Percentiles rank a stretch among this genome's conserved stretches.
Evolutionary conservation across 2,888 invertebrate species (phyloP).

Genomic region (Athetis lepigone): DNA sequence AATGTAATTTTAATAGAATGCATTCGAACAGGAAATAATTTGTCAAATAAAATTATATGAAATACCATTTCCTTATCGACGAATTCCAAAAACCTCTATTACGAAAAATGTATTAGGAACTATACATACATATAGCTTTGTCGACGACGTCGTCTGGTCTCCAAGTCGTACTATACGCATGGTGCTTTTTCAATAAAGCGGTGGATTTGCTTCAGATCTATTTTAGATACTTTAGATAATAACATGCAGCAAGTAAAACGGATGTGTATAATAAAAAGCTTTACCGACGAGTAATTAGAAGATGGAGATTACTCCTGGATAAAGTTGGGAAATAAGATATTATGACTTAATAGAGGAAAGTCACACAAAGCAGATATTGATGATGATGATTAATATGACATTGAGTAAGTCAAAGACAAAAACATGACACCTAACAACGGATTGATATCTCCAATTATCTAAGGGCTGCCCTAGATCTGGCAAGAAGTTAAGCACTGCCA

Average conservation of each 20-base stretch:
- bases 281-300: background rate
- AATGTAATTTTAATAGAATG: conserved; percentile 18
- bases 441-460: no score
- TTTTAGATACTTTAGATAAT: conserved; percentile 18
- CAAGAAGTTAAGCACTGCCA: no score
- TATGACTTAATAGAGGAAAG: background rate
- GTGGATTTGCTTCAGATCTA: conserved; percentile 8
- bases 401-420: no score
- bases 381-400: no score
- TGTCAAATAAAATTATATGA: conserved; percentile 32
- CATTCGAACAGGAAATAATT: conserved; percentile 57
- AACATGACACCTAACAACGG: no score
- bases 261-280: conserved; percentile 6
- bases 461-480: no score
- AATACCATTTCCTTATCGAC: conserved; percentile 50
- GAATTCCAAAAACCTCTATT: conserved; percentile 11
- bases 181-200: background rate
- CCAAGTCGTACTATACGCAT: background rate
- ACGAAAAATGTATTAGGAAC: background rate
- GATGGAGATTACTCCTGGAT: background rate
- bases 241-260: background rate
- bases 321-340: background rate
- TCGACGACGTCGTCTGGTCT: no score
- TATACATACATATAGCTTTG: no score
- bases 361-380: no score